Percentiles rank a stretch among this genome's conserved stretches.
These are phyloP conservation scores for Xiphias gladius DNA, from an alignment of 2,113 vertebrate species.

Conservation along the genomic window DNA sequence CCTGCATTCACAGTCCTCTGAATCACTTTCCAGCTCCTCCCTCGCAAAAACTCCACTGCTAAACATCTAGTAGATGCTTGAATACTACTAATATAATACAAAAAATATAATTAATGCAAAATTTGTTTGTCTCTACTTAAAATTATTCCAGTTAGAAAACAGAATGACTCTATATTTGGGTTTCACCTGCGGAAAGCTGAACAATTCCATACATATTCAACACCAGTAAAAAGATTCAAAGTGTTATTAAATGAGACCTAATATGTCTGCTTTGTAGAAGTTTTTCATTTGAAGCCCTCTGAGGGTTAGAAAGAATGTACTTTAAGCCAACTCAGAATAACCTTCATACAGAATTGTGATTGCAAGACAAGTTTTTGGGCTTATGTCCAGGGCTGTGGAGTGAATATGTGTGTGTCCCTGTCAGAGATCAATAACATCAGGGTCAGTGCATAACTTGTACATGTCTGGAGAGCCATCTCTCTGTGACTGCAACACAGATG, in stretches of 20 bases:
- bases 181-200: background rate
- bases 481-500: conserved; percentile 69
- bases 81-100: background rate
- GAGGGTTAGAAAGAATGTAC: background rate
- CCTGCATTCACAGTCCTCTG: conserved; percentile 3
- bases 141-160: too few species aligned
- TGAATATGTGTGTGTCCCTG: conserved; percentile 18
- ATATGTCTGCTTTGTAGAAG: background rate
- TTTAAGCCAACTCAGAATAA: background rate
- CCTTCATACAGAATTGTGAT: conserved; percentile 2
- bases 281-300: background rate
- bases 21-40: conserved; percentile 26
- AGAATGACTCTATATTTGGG: too few species aligned
- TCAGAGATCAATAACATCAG: conserved; percentile 36
- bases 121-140: too few species aligned
- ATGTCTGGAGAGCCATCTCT: conserved; percentile 60
- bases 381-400: conserved; percentile 20
- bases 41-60: background rate
- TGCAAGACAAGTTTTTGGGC: conserved; percentile 13
- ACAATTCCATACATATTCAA: background rate
- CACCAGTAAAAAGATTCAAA: background rate
- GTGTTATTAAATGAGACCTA: background rate
- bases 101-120: background rate
- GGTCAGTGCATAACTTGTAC: conserved; percentile 43
- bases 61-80: background rate